Evolutionary conservation across 2,888 invertebrate species (phyloP), one percentile per base, ranked within the genome.

Genomic region (Melanostoma scalare): DNA sequence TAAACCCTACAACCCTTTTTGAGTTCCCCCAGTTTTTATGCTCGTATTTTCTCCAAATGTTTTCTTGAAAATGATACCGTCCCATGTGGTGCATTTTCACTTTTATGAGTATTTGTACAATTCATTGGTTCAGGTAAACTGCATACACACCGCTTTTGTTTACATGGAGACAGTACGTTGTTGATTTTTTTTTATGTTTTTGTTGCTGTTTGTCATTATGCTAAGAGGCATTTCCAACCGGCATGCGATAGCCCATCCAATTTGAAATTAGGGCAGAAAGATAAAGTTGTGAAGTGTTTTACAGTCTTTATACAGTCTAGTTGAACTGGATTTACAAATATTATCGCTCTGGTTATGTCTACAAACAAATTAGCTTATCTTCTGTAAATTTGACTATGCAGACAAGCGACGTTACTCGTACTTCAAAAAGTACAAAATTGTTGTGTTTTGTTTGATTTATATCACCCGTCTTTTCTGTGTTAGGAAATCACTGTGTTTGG

Each of bases 51-150:
- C 35, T 6, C 36, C 48, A 31, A n/a, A 31, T 61, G 33, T 35
- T 33, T n/a, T 35, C 3, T 36, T 36, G n/a, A 58, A 73, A 65
- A 69, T 68, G 68, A 73, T 78, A 82, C 5, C 6, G 69, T 73
- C 73, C 72, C 61, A 60, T 71, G 65, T 71, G 71, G 20, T 71
- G 35, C 69, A 71, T 65, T 82, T 82, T 82, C 73, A 78, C 78
- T 82, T 82, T 78, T 82, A 58, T 42, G 20, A 20, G 20, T 20
- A 69, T 77, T 53, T 56, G 40, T 48, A 68, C 61, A 60, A 60
- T 60, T 61, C 6, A 8, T 35, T 63, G 6, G 4, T 35, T 20
- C 10, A 46, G 35, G 8, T 33, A 44, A 36, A 63, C 35, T 20
- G 48, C 50, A 63, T 31, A 63, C 30, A 50, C 46, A 61, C 61